These are phyloP conservation scores for Petroica traversi DNA, from an alignment of 2,113 vertebrate genomes.

Conservation along the genomic window DNA sequence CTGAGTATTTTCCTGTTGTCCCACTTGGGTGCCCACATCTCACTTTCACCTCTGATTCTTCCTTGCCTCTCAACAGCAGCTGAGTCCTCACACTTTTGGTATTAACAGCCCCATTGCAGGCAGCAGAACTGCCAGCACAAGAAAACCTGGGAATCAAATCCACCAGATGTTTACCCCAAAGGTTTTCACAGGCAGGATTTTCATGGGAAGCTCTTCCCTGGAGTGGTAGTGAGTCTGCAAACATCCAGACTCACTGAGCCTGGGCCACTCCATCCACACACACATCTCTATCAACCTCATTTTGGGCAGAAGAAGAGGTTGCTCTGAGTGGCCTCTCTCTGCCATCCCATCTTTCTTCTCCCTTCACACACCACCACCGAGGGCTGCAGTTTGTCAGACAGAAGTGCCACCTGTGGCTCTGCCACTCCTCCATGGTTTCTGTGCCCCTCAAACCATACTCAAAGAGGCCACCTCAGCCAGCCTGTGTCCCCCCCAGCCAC, in stretches of 20 bases:
- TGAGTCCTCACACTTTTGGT: neutral
- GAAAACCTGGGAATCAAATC: neutral
- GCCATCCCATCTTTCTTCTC: neutral
- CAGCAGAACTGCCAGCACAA: neutral
- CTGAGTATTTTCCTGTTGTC: neutral
- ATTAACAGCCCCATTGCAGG: neutral
- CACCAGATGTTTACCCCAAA: neutral
- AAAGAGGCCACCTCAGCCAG: neutral
- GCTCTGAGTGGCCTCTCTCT: neutral
- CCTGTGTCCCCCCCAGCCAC: neutral
- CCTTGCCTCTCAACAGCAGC: neutral
- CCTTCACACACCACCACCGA: neutral
- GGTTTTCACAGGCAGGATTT: neutral
- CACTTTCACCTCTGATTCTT: neutral
- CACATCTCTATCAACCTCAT: neutral
- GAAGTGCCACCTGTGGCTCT: neutral
- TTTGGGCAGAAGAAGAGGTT: neutral
- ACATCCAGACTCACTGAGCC: accelerated
- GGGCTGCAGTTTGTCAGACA: neutral
- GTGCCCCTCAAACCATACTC: neutral
- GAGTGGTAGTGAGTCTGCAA: neutral
- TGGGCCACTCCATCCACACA: accelerated
- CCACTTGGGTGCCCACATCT: neutral
- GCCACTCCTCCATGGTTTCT: neutral
- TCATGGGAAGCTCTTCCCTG: neutral